phyloP scores from a whole-genome alignment of 1,140 invertebrate species.

The Gryllus bimaculatus region DNA sequence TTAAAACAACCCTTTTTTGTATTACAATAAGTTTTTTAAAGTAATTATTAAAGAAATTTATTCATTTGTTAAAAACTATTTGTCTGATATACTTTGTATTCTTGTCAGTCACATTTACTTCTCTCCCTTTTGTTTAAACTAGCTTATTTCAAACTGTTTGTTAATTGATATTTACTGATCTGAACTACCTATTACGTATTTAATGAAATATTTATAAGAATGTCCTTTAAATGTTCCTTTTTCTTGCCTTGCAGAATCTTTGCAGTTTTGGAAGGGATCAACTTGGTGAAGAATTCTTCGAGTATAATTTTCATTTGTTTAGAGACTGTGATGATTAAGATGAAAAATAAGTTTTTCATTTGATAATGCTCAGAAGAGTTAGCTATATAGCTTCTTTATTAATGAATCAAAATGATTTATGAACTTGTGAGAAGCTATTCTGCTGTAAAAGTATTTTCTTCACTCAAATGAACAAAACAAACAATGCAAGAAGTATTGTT shows the following conservation, averaged over 20 bases:
- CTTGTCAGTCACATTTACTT: background rate
- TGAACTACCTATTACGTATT: background rate
- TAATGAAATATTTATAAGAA: background rate
- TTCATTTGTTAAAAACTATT: too few species aligned
- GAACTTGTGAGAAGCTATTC: background rate
- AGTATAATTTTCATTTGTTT: slow-evolving; percentile 51
- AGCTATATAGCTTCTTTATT: background rate
- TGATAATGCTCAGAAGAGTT: background rate
- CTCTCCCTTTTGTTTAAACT: background rate
- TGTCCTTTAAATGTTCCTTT: slow-evolving; percentile 17
- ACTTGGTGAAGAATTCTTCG: slow-evolving; percentile 41
- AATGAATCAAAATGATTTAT: background rate
- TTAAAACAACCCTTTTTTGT: too few species aligned
- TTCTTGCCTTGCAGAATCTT: slow-evolving; percentile 39
- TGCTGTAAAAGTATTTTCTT: background rate
- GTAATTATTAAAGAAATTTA: too few species aligned
- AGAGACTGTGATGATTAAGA: slow-evolving; percentile 46
- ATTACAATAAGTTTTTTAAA: too few species aligned
- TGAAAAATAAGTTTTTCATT: background rate
- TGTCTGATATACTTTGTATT: background rate
- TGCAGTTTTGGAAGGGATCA: slow-evolving; percentile 36
- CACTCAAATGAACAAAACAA: background rate
- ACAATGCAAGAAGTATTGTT: background rate
- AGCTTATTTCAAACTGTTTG: background rate
- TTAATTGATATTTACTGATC: background rate